A percentile compares a stretch with the other conserved stretches of the same genome.
phyloP scores from a whole-genome alignment of 2,888 invertebrate species.

The Oxycera nigricornis region DNA sequence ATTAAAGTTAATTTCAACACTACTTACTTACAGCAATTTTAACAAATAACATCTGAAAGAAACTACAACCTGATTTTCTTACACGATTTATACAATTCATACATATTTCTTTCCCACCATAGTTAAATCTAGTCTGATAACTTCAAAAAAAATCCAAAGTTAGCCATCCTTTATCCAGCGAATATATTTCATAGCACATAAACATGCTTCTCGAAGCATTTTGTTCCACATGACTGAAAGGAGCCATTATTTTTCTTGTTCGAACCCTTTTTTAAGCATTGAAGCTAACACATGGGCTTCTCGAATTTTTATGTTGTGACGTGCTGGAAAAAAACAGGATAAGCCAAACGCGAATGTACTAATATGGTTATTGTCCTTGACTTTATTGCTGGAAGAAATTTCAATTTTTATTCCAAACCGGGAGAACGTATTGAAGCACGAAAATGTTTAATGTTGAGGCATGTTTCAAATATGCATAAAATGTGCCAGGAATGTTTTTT shows the following conservation, averaged over 20 bases:
- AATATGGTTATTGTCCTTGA: constrained; percentile 12
- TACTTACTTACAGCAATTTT: too few relatives aligned
- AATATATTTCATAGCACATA: constrained; percentile 12
- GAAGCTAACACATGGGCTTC: background rate
- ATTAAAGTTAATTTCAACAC: too few relatives aligned
- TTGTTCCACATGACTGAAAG: background rate
- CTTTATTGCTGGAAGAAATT: background rate
- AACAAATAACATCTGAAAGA: too few relatives aligned
- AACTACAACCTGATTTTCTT: too few relatives aligned
- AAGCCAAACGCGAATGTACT: background rate
- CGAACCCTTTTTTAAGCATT: background rate
- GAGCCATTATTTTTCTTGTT: constrained; percentile 2
- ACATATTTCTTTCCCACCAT: too few relatives aligned
- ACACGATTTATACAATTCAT: too few relatives aligned
- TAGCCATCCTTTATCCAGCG: constrained; percentile 5
- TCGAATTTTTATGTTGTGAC: constrained; percentile 9
- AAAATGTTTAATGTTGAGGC: background rate
- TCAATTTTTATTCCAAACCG: background rate
- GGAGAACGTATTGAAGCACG: background rate
- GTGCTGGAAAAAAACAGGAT: background rate
- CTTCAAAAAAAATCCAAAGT: constrained; percentile 5
- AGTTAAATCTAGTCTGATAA: too few relatives aligned
- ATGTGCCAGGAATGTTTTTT: background rate
- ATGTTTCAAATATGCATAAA: background rate
- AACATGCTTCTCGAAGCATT: background rate